Evolutionary conservation across 2,888 invertebrate genomes (phyloP).

Genomic region (Acleris sparsana): DNA sequence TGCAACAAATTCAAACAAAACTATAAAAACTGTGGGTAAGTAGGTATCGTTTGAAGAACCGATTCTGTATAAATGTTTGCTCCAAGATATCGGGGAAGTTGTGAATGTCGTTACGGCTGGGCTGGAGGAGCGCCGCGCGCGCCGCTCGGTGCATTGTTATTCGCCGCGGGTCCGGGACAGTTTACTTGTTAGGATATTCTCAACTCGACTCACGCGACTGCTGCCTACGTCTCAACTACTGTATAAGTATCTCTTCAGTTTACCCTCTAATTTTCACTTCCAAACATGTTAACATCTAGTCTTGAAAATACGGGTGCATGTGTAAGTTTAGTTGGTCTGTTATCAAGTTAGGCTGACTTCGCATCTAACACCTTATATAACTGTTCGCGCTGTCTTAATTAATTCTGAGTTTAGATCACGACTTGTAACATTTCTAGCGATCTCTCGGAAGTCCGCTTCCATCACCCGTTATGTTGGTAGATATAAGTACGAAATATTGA

Average conservation of each 20-base stretch:
- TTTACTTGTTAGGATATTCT: conserved; percentile 62
- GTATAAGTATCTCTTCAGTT: conserved; percentile 56
- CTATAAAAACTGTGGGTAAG: not conserved
- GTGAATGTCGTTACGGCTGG: conserved; percentile 50
- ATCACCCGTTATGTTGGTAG: no score
- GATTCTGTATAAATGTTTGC: conserved; percentile 33
- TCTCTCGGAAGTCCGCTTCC: no score
- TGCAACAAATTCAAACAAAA: not conserved
- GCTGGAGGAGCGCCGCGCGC: conserved; percentile 40
- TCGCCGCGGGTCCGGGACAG: conserved; percentile 46
- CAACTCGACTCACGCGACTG: conserved; percentile 42
- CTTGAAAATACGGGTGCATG: conserved; percentile 38
- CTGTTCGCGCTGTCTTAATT: conserved; percentile 11
- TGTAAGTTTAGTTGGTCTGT: conserved; percentile 30
- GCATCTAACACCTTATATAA: conserved; percentile 1
- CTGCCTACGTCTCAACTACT: conserved; percentile 50
- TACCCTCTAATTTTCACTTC: conserved; percentile 66
- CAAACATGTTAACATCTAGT: conserved; percentile 55
- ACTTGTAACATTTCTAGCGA: not conserved
- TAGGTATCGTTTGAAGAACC: conserved; percentile 7
- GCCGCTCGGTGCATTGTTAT: conserved; percentile 39
- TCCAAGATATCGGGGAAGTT: conserved; percentile 49
- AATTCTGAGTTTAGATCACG: not conserved
- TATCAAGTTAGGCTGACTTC: conserved; percentile 22
- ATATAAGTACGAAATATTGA: no score